Evolutionary conservation across 1,140 invertebrate genomes (phyloP), one percentile per base, ranked within the genome.

Genomic region (Rhopalosiphum maidis): DNA sequence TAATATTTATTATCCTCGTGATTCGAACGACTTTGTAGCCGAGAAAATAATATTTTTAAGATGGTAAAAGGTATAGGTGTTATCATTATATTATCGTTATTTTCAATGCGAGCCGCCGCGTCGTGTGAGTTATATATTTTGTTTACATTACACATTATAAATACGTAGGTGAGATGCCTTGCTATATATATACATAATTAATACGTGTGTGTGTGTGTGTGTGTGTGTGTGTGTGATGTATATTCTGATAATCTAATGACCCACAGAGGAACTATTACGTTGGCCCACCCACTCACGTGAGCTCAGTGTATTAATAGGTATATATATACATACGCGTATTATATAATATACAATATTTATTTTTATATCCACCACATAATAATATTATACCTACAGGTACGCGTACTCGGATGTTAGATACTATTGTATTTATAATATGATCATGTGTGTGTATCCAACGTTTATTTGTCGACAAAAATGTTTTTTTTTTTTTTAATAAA

Each of bases 211-310:
- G 46, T 51, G 18, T 51, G 30, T 51, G 43, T n/a, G 30, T n/a
- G 30, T 15, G 30, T n/a, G 30, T n/a, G 30, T 15, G 46, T 51
- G 18, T 51, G 30, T 51, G 43, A 51, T 51, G n/a, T 51, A 15
- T 88, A 88, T 88, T 48, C 46, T 51, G 46, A 35, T 88, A 51
- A 88, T 88, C 86, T 88, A 88, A 88, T 88, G 86, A 88, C 86
- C 86, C 48, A 88, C 86, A 88, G 86, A n/a, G 11, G 11, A 87
- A 48, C 25, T 87, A 87, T 87, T 87, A 88, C 46, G 11, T 51
- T n/a, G 86, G 86, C 30, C 86, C 30, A 51, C 86, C 86, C 86
- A 46, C 86, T 46, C 30, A 88, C 86, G 86, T 22, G 41, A 25
- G 37, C 46, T 77, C 41, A 86, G 37, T 43, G 83, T 86, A 8